phyloP scores from a whole-genome alignment of 1,140 invertebrate genomes.

The Pomphorhynchus laevis region DNA sequence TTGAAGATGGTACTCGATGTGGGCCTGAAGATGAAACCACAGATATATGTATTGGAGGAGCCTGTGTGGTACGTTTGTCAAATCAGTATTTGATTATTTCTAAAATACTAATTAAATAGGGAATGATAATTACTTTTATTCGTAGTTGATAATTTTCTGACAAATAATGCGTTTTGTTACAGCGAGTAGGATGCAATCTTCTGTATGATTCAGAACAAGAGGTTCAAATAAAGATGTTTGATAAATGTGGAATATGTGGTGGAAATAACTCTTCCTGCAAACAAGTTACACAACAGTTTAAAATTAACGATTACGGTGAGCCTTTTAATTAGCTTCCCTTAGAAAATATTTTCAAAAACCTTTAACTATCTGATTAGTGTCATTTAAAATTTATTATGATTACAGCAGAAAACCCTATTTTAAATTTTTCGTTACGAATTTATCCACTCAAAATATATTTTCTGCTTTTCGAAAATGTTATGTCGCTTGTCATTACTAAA shows the following conservation, averaged over 20 bases:
- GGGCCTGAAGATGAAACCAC: conserved; percentile 1
- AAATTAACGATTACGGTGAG: background rate
- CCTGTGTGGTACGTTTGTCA: conserved; percentile 3
- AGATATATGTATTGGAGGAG: conserved; percentile 9
- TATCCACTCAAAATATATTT: too few relatives aligned
- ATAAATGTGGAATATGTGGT: conserved; percentile 8
- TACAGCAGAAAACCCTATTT: too few relatives aligned
- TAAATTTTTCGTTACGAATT: too few relatives aligned
- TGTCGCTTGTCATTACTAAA: too few relatives aligned
- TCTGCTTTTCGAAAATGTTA: too few relatives aligned
- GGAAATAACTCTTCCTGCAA: conserved; percentile 5
- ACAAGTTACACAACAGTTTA: background rate
- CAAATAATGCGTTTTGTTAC: too few relatives aligned
- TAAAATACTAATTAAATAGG: background rate
- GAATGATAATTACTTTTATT: background rate
- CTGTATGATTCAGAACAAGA: conserved; percentile 2
- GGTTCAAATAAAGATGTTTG: too few relatives aligned
- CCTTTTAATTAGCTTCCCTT: too few relatives aligned
- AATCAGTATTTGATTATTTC: background rate
- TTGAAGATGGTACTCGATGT: conserved; percentile 8
- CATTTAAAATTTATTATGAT: too few relatives aligned
- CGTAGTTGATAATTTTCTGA: background rate
- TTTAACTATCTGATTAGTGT: too few relatives aligned
- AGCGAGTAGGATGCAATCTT: conserved; percentile 8
- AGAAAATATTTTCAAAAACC: too few relatives aligned